Evolutionary conservation across 2,797 vertebrate species (phyloP).

Genomic region (Amblyraja radiata): DNA sequence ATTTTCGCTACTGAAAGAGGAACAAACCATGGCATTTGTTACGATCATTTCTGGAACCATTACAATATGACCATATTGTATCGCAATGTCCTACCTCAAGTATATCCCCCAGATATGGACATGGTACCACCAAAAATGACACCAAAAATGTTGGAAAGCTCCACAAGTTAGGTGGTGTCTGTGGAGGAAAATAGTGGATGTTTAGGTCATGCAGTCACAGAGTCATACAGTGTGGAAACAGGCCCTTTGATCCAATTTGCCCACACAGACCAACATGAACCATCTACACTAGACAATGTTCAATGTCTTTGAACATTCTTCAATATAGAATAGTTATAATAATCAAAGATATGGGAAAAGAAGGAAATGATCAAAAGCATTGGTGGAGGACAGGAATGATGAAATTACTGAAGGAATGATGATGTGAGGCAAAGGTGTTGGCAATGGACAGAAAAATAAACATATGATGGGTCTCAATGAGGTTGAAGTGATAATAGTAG

Average conservation of each 20-base stretch:
- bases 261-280: too few species aligned
- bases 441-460: neutral
- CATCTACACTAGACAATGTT: too few species aligned
- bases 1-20: too few species aligned
- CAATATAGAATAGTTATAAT: too few species aligned
- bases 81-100: neutral
- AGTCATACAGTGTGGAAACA: too few species aligned
- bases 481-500: neutral
- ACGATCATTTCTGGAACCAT: neutral
- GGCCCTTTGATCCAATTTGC: too few species aligned
- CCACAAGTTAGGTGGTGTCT: neutral
- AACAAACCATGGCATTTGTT: too few species aligned
- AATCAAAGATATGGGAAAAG: neutral
- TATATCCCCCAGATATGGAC: too few species aligned
- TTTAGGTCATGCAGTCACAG: neutral
- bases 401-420: neutral
- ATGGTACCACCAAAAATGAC: neutral
- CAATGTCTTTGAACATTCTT: too few species aligned
- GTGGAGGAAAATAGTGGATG: neutral
- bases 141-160: neutral
- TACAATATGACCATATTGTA: neutral
- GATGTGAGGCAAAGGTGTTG: neutral
- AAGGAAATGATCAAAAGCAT: neutral
- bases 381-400: neutral
- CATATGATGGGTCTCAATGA: neutral